Evolutionary conservation across 2,888 invertebrate species (phyloP).

Genomic region (Oscheius myriophilus): DNA sequence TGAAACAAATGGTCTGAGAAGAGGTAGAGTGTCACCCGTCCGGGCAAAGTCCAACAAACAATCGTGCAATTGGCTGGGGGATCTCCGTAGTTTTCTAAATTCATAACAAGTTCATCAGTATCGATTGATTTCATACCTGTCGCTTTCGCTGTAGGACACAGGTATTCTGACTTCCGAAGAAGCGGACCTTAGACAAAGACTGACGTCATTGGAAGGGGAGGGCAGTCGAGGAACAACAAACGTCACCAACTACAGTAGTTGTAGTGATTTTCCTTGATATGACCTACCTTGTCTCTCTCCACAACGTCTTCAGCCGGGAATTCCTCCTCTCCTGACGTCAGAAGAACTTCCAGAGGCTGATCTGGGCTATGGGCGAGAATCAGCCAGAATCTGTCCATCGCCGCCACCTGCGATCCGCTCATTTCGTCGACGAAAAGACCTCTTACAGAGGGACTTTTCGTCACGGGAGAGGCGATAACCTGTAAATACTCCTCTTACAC

Average conservation of each 20-base stretch:
- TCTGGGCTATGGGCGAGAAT: slow-evolving; percentile 21
- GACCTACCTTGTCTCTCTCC: slow-evolving; percentile 24
- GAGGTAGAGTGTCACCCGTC: slow-evolving; percentile 42
- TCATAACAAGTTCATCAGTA: background rate
- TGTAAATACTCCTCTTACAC: no score
- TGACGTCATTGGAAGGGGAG: background rate
- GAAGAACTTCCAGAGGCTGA: slow-evolving; percentile 5
- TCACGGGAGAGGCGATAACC: slow-evolving; percentile 12
- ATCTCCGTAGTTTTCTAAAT: slow-evolving; percentile 12
- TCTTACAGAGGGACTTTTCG: slow-evolving; percentile 14
- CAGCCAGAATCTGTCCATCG: slow-evolving; percentile 46
- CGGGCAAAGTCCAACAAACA: slow-evolving; percentile 48
- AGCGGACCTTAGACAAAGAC: slow-evolving; percentile 4
- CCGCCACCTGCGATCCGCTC: slow-evolving; percentile 32
- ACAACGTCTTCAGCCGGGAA: slow-evolving; percentile 18
- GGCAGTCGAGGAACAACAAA: slow-evolving; percentile 40
- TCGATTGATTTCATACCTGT: slow-evolving; percentile 11
- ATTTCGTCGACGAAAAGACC: slow-evolving; percentile 40
- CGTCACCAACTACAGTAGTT: slow-evolving; percentile 37
- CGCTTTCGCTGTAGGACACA: slow-evolving; percentile 40
- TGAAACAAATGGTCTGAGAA: slow-evolving; percentile 40
- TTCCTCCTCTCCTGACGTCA: slow-evolving; percentile 10
- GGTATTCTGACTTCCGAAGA: slow-evolving; percentile 29
- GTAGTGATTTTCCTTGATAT: background rate
- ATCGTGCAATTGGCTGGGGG: slow-evolving; percentile 31